phyloP scores from a whole-genome alignment of 1,140 invertebrate genomes.

The Leguminivora glycinivorella region DNA sequence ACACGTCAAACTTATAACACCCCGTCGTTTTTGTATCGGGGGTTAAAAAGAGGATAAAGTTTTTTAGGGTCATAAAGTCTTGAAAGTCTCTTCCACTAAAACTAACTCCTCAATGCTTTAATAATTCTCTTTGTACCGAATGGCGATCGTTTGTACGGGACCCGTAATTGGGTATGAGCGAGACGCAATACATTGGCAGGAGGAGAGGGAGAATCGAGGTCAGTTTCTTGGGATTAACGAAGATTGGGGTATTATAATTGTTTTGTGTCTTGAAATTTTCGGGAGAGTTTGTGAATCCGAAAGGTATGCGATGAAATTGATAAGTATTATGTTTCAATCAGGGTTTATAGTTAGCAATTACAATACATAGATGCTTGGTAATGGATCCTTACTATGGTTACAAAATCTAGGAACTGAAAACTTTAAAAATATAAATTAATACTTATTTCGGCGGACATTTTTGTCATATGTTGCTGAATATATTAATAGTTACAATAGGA shows the following conservation, averaged over 20 bases:
- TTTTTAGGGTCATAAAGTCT: neutral
- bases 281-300: neutral
- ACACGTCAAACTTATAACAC: too few relatives aligned
- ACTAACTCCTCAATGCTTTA: slow-evolving; percentile 20
- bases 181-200: neutral
- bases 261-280: neutral
- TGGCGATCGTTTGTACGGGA: slow-evolving; percentile 16
- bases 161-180: slow-evolving; percentile 8
- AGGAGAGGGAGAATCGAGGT: neutral
- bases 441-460: too few relatives aligned
- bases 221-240: slow-evolving; percentile 26
- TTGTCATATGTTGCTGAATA: too few relatives aligned
- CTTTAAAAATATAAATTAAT: too few relatives aligned
- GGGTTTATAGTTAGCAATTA: too few relatives aligned
- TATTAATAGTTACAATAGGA: too few relatives aligned
- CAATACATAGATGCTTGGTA: too few relatives aligned
- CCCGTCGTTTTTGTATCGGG: too few relatives aligned
- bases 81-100: neutral
- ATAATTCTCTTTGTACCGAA: slow-evolving; percentile 22
- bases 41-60: neutral
- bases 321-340: neutral
- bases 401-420: too few relatives aligned
- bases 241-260: slow-evolving; percentile 12
- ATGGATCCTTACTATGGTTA: too few relatives aligned
- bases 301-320: neutral